These are phyloP conservation scores for Notarius quadriscutis DNA, from an alignment of 2,113 vertebrate species.

Conservation along the genomic window DNA sequence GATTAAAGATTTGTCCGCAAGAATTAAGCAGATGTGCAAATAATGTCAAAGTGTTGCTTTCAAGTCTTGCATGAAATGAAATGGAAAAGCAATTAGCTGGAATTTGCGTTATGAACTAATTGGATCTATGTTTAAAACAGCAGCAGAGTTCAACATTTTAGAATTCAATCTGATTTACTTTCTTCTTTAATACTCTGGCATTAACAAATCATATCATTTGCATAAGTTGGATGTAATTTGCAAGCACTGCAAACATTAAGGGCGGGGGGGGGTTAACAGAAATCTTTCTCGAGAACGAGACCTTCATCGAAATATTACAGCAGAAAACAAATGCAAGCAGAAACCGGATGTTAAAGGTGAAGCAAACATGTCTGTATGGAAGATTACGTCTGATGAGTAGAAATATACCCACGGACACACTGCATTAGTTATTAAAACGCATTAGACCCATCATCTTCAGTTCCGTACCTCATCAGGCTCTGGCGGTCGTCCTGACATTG, in stretches of 20 bases:
- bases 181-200: slow-evolving; percentile 49
- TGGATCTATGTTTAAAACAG: slow-evolving; percentile 58
- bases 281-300: not conserved
- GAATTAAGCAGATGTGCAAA: slow-evolving; percentile 87
- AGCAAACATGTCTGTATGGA: not conserved
- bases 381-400: not conserved
- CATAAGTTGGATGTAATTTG: slow-evolving; percentile 59
- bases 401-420: not conserved
- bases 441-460: not conserved
- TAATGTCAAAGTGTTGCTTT: slow-evolving; percentile 79
- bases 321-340: not conserved
- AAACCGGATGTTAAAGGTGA: not conserved
- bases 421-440: not conserved
- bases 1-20: slow-evolving; percentile 82
- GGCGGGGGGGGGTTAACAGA: not conserved
- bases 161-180: slow-evolving; percentile 61
- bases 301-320: not conserved
- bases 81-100: slow-evolving; percentile 79
- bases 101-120: slow-evolving; percentile 65
- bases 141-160: slow-evolving; percentile 56
- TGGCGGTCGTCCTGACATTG: slow-evolving; percentile 14
- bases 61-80: slow-evolving; percentile 79
- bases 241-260: slow-evolving; percentile 30
- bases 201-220: slow-evolving; percentile 61
- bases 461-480: not conserved